These are phyloP conservation scores for Platichthys stellatus DNA, from an alignment of 2,113 vertebrate genomes.

Conservation along the genomic window DNA sequence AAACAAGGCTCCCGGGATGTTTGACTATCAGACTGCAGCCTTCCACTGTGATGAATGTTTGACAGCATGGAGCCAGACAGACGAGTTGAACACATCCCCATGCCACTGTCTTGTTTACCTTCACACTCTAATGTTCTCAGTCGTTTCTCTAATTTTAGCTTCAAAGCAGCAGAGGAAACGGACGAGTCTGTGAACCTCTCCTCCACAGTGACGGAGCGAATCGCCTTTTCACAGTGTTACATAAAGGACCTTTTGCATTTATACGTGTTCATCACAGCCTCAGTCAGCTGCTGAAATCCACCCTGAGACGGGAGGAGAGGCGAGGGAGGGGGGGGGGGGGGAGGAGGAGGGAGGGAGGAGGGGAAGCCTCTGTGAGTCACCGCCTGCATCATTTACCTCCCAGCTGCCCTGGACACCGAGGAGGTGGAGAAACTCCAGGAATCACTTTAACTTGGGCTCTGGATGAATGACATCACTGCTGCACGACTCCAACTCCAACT, in stretches of 20 bases:
- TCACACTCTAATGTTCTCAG: background rate
- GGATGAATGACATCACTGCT: too few species aligned
- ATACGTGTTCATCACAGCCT: constrained; percentile 12
- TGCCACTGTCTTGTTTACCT: background rate
- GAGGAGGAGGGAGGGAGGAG: background rate
- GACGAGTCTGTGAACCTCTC: background rate
- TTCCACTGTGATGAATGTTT: too few species aligned
- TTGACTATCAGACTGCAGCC: background rate
- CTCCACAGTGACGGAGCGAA: constrained; percentile 18
- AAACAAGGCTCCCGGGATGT: too few species aligned
- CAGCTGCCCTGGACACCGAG: too few species aligned
- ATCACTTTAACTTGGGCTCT: background rate
- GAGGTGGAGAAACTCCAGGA: constrained; percentile 9
- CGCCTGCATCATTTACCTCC: constrained; percentile 35
- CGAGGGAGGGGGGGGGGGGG: background rate
- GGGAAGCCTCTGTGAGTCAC: constrained; percentile 59
- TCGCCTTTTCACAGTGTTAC: constrained; percentile 41
- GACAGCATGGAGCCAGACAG: background rate
- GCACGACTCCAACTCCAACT: too few species aligned
- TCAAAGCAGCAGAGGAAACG: background rate
- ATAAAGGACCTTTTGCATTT: constrained; percentile 44
- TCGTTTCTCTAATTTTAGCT: background rate
- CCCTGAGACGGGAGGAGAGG: background rate
- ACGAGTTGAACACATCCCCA: background rate
- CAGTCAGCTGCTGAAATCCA: constrained; percentile 27